A percentile compares a stretch with the other conserved stretches of the same genome.
These are phyloP conservation scores for Corapipo altera DNA, from an alignment of 2,113 vertebrate species.

Conservation along the genomic window DNA sequence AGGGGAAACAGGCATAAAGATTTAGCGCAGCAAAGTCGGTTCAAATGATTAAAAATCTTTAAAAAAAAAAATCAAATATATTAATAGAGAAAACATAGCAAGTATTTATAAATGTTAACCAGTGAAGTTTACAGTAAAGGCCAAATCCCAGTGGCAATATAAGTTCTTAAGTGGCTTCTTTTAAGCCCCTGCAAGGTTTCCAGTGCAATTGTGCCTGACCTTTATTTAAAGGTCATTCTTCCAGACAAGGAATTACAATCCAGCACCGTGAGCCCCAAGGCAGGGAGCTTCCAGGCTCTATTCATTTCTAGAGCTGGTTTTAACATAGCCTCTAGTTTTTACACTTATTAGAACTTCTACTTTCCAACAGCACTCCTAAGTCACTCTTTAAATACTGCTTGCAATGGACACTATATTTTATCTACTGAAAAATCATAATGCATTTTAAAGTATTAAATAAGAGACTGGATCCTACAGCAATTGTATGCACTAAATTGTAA, in stretches of 20 bases:
- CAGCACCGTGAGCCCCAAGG: background rate
- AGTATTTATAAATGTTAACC: constrained; percentile 15
- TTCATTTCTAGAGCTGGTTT: background rate
- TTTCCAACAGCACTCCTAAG: background rate
- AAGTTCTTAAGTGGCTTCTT: constrained; percentile 4
- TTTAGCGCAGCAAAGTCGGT: background rate
- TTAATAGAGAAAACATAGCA: background rate
- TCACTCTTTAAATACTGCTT: background rate
- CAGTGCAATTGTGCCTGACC: constrained; percentile 13
- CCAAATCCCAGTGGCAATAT: constrained; percentile 30
- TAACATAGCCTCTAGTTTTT: background rate
- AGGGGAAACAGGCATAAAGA: background rate
- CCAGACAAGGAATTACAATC: background rate
- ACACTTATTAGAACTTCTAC: background rate
- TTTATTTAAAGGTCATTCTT: constrained; percentile 54
- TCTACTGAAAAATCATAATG: background rate
- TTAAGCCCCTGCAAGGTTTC: background rate
- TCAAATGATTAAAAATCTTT: background rate
- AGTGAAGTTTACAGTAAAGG: constrained; percentile 24
- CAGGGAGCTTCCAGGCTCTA: background rate
- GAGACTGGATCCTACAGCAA: background rate
- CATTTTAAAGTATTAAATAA: background rate
- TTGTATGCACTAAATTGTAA: background rate
- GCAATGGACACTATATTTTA: background rate
- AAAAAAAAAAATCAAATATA: background rate